Evolutionary conservation across 2,113 vertebrate species (phyloP).

Genomic region (Murina feae): DNA sequence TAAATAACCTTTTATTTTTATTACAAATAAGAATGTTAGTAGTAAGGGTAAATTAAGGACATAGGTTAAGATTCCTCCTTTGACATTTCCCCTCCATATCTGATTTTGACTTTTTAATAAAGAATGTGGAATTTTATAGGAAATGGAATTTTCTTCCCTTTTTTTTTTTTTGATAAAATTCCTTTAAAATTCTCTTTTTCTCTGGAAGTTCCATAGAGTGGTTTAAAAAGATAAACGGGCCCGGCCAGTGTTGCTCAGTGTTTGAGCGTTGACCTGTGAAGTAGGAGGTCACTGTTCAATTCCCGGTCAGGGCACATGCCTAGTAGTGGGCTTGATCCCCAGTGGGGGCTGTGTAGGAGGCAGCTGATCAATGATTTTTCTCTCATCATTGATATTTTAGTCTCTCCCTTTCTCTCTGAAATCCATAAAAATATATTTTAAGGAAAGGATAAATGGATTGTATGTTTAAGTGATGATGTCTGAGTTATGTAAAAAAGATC

Average conservation of each 20-base stretch:
- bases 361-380: no score
- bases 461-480: background rate
- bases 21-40: background rate
- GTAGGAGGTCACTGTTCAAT: no score
- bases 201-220: background rate
- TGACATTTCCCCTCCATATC: background rate
- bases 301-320: no score
- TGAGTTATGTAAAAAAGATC: background rate
- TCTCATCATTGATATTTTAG: no score
- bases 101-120: conserved; percentile 21
- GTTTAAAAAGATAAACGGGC: background rate
- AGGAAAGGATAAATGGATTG: background rate
- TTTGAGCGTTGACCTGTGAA: no score
- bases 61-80: background rate
- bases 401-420: no score
- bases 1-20: background rate
- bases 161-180: background rate
- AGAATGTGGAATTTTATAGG: background rate
- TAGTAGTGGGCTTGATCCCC: no score
- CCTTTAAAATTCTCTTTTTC: background rate
- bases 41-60: background rate
- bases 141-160: background rate
- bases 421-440: no score
- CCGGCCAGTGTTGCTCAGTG: no score
- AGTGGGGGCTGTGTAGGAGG: no score